Percentiles rank a stretch among this genome's conserved stretches.
phyloP scores from a whole-genome alignment of 37 sponge, comb jelly and placozoan genomes.

The Diacarnus erythraeanus region DNA sequence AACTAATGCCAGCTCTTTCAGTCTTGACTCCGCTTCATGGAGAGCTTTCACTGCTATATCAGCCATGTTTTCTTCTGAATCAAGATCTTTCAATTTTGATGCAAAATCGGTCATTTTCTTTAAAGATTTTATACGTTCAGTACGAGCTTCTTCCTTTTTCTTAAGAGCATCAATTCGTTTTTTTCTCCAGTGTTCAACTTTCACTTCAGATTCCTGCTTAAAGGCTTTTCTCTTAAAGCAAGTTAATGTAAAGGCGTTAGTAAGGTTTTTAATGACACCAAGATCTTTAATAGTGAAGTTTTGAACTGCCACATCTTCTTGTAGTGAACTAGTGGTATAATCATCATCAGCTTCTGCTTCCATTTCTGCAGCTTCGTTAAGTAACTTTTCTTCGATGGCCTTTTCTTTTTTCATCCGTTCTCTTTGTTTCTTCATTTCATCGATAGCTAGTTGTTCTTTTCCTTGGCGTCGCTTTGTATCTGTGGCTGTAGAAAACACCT shows the following conservation, averaged over 20 bases:
- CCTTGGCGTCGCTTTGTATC: constrained; percentile 6
- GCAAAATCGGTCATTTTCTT: constrained; percentile 24
- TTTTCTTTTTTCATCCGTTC: constrained; percentile 25
- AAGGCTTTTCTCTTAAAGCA: background rate
- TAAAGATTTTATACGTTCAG: constrained; percentile 25
- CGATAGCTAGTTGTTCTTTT: background rate
- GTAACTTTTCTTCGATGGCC: background rate
- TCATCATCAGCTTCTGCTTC: constrained; percentile 19
- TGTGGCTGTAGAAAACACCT: constrained; percentile 14
- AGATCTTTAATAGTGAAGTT: constrained; percentile 5
- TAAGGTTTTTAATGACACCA: constrained; percentile 3
- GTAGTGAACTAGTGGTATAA: no score
- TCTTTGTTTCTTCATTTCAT: background rate
- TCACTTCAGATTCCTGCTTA: background rate
- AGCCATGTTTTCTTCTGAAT: constrained; percentile 20
- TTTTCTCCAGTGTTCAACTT: background rate
- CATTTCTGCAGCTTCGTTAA: constrained; percentile 3
- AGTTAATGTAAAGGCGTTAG: constrained; percentile 8
- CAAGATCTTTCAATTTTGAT: constrained; percentile 15
- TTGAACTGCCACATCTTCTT: constrained; percentile 15
- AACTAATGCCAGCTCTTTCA: constrained; percentile 55
- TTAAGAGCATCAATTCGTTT: constrained; percentile 10
- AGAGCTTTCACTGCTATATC: constrained; percentile 44
- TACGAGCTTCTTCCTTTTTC: constrained; percentile 3
- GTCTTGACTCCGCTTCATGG: constrained; percentile 50